Evolutionary conservation across 2,888 invertebrate species (phyloP), one percentile per base, ranked within the genome.

Genomic region (Diabrotica balteata): DNA sequence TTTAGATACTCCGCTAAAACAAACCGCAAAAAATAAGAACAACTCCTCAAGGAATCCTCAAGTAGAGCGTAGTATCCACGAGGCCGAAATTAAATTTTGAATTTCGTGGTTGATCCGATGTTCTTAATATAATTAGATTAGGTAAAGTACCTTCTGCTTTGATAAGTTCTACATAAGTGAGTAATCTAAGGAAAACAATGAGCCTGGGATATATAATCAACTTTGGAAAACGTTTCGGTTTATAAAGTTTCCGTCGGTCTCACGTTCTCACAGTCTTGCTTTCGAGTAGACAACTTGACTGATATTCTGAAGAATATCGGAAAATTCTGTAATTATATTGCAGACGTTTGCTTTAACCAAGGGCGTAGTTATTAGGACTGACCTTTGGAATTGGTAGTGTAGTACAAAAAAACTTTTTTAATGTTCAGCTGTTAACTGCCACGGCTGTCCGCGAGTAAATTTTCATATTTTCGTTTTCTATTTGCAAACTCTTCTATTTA

Each of bases 311-410:
- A 50, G 62, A 44, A 44, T n/a, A 54, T 42, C n/a, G 66, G 66
- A 66, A 77, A 75, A 72, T 77, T 75, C 73, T 76, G 73, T 76
- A 75, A 77, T 75, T 75, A 75, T 72, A 75, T 74, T 72, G 62
- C 6, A 46, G 32, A 47, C 49, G n/a, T 45, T 59, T 8, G 17
- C 46, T 9, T 51, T 51, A 4, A 51, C 7, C 51, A 22, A 7
- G 51, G 22, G 8, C 51, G 51, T 7, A 32, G 32, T 32, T 32
- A 32, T 32, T 1, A 32, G 32, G 32, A 5, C 4, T 32, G 32
- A 32, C 32, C 4, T 32, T 32, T 32, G 0, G 4, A 32, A 17
- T 0, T 32, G 4, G 32, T 32, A 32, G 5, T 32, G 32, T 32
- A 32, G 32, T 32, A 2, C 32, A 32, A 32, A 2, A 32, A 32